phyloP scores from a whole-genome alignment of 1,140 invertebrate species.

The Metaphire vulgaris region DNA sequence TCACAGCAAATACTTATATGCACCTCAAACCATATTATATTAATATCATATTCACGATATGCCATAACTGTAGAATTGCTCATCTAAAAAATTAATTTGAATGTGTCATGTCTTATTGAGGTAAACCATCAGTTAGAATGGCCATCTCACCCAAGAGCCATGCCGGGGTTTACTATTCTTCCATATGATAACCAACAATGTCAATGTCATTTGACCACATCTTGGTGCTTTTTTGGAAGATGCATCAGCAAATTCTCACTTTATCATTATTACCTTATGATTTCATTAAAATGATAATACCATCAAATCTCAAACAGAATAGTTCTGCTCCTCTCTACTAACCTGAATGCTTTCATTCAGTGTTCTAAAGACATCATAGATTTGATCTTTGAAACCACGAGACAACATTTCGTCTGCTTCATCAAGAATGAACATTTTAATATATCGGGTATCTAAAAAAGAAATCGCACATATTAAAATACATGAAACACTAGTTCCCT shows the following conservation, averaged over 20 bases:
- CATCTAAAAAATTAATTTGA: no score
- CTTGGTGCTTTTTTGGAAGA: background rate
- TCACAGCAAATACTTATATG: background rate
- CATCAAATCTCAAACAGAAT: no score
- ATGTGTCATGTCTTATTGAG: slow-evolving; percentile 1
- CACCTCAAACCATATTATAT: background rate
- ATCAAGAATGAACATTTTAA: slow-evolving; percentile 97
- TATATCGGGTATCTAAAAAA: slow-evolving; percentile 61
- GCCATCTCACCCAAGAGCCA: background rate
- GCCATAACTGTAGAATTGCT: no score
- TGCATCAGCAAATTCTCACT: no score
- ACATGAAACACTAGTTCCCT: no score
- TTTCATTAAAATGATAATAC: no score
- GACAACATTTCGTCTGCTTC: slow-evolving; percentile 99
- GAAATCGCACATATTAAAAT: no score
- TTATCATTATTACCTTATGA: no score
- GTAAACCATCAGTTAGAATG: background rate
- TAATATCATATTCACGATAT: no score
- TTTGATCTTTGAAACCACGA: slow-evolving; percentile 98
- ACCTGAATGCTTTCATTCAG: slow-evolving; percentile 83
- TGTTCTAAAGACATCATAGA: slow-evolving; percentile 95
- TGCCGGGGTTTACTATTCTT: background rate
- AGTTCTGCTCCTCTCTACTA: no score
- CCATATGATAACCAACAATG: background rate
- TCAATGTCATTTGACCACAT: background rate